Conservation (phyloP, 2,888 invertebrate genomes). For the Rutpela maculata region DNA sequence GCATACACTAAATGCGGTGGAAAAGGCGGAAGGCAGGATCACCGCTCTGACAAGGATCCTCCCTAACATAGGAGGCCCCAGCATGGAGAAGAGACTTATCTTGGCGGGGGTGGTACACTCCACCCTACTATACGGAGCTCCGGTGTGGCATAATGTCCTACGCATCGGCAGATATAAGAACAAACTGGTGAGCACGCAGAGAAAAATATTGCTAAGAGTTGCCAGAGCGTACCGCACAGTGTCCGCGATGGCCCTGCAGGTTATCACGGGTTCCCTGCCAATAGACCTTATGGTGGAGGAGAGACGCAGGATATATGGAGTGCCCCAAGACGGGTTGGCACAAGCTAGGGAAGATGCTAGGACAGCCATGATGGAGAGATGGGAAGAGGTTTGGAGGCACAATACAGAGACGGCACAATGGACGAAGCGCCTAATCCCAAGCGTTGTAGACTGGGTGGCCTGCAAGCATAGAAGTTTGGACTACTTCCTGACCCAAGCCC, state of each 20-base stretch:
- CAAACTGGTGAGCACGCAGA: conserved; percentile 25
- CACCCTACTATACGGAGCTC: conserved; percentile 39
- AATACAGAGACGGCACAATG: not conserved
- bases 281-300: conserved; percentile 23
- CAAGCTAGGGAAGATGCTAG: not conserved
- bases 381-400: too few species aligned
- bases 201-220: conserved; percentile 17
- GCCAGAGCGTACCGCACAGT: conserved; percentile 31
- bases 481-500: not conserved
- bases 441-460: not conserved
- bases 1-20: conserved; percentile 47
- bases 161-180: conserved; percentile 13
- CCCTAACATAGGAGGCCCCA: conserved; percentile 47
- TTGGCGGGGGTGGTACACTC: conserved; percentile 35
- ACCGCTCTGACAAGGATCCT: conserved; percentile 53
- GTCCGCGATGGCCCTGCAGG: conserved; percentile 8
- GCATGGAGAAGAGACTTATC: conserved; percentile 26
- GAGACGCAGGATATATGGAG: not conserved
- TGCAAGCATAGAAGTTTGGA: not conserved
- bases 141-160: conserved; percentile 37
- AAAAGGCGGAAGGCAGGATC: conserved; percentile 48
- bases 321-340: not conserved
- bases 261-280: conserved; percentile 7
- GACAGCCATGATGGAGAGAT: too few species aligned
- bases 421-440: conserved; percentile 1